Percentiles rank a stretch among this genome's conserved stretches.
Conservation (phyloP, 2,888 invertebrate genomes). For the Limnephilus lunatus region DNA sequence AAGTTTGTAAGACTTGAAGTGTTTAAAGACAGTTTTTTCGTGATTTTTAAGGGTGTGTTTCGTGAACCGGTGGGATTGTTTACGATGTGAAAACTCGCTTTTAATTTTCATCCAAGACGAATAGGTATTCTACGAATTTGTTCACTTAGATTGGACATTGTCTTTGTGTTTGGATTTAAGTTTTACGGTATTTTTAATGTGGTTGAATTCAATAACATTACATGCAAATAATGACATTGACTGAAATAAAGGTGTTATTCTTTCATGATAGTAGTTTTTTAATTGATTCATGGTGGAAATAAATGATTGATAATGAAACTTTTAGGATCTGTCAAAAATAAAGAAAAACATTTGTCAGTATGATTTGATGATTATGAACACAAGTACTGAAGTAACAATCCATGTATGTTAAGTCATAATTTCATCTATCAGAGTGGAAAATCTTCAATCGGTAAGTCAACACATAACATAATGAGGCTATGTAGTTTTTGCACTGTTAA, state of each 20-base stretch:
- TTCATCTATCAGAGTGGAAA: not conserved
- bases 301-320: not conserved
- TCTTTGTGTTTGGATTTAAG: not conserved
- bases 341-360: not conserved
- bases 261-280: not conserved
- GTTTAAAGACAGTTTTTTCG: not conserved
- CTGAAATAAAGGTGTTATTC: not conserved
- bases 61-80: conserved; percentile 16
- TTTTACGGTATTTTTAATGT: not conserved
- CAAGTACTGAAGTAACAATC: not conserved
- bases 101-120: conserved; percentile 14
- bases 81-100: conserved; percentile 7
- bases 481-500: no score
- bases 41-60: conserved; percentile 30
- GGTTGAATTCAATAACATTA: not conserved
- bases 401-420: not conserved
- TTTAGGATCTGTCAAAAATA: not conserved
- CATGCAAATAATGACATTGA: not conserved
- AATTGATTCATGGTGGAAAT: not conserved
- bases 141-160: not conserved
- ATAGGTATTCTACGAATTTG: not conserved
- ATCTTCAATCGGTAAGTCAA: not conserved
- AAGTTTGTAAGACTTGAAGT: not conserved
- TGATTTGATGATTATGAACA: not conserved
- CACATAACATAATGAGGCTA: not conserved